Evolutionary conservation across 2,797 vertebrate species (phyloP), one percentile per base, ranked within the genome.

Genomic region (Gila robusta): DNA sequence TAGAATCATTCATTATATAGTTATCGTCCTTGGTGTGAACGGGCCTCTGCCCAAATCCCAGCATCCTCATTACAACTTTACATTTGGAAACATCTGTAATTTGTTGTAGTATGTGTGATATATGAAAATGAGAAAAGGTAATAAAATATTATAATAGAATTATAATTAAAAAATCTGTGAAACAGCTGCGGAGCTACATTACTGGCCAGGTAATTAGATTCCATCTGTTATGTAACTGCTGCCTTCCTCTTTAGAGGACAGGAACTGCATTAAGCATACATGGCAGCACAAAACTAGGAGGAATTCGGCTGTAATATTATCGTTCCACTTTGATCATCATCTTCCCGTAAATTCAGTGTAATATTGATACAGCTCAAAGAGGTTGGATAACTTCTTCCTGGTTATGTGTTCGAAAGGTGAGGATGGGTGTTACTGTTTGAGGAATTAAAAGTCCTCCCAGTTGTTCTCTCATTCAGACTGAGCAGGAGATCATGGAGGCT

Each of bases 391-490:
- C 77, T 28, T 59, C 16, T 59, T 59, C 78, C 67, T 39, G 76
- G 21, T 37, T 81, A 6, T 52, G 64, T 52, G 35, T 26, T 69
- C 5, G 8, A 32, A 72, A 59, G 39, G 54, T 79, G 14, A 64
- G 39, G 67, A 79, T 85, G 77, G 83, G 67, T 79, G 76, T 79
- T 49, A n/a, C 67, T 79, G 77, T 62, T 26, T 37, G 76, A 85
- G 52, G 41, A 62, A 85, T 72, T 80, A 72, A 79, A 85, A 62
- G 41, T 79, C 67, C 76, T 85, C 67, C 67, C 83, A 35, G 77
- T 32, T 12, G 9, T 72, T 79, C 54, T 79, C 39, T 80, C 54
- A 14, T 72, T 26, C 83, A 72, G 77, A 80, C 66, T 11, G 81
- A 72, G 83, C 54, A 49, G 54, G 67, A 72, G 66, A 85, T 80